Percentiles rank a stretch among this genome's conserved stretches.
Conservation (phyloP, 1,140 invertebrate species). For the Drosophila tsacasi region DNA sequence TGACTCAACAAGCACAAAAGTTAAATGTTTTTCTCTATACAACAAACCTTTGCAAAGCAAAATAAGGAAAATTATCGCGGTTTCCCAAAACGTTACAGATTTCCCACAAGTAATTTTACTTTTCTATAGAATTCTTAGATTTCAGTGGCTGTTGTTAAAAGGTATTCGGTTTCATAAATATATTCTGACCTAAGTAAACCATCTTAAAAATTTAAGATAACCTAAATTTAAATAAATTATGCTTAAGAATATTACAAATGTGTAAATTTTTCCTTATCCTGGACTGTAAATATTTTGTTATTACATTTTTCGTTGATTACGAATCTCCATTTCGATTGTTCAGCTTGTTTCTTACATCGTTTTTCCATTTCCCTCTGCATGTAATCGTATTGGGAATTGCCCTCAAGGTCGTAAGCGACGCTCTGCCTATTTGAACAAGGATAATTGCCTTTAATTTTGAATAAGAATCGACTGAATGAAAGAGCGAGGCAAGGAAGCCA, state of each 20-base stretch:
- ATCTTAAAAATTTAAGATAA: no score
- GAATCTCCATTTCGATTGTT: slow-evolving; percentile 5
- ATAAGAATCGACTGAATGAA: slow-evolving; percentile 42
- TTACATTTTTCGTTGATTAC: slow-evolving; percentile 6
- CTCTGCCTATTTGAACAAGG: slow-evolving; percentile 57
- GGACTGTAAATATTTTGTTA: not conserved
- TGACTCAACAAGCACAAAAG: slow-evolving; percentile 47
- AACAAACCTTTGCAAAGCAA: not conserved
- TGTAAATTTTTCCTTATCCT: not conserved
- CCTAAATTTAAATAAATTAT: not conserved
- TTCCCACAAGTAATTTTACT: not conserved
- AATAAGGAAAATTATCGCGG: slow-evolving; percentile 4
- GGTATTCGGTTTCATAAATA: not conserved
- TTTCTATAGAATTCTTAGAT: not conserved
- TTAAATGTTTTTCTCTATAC: slow-evolving; percentile 6
- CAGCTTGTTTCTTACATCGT: slow-evolving; percentile 8
- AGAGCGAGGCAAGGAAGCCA: slow-evolving; percentile 39
- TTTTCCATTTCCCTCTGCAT: slow-evolving; percentile 30
- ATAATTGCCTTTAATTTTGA: slow-evolving; percentile 78
- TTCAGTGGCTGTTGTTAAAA: not conserved
- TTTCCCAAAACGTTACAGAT: not conserved
- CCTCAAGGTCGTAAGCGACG: slow-evolving; percentile 37
- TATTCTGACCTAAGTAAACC: no score
- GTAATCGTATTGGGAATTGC: slow-evolving; percentile 7
- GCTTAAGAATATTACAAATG: not conserved